Percentiles rank a stretch among this genome's conserved stretches.
phyloP scores from a whole-genome alignment of 2,113 vertebrate genomes.

The Chaetorhynchus papuensis region DNA sequence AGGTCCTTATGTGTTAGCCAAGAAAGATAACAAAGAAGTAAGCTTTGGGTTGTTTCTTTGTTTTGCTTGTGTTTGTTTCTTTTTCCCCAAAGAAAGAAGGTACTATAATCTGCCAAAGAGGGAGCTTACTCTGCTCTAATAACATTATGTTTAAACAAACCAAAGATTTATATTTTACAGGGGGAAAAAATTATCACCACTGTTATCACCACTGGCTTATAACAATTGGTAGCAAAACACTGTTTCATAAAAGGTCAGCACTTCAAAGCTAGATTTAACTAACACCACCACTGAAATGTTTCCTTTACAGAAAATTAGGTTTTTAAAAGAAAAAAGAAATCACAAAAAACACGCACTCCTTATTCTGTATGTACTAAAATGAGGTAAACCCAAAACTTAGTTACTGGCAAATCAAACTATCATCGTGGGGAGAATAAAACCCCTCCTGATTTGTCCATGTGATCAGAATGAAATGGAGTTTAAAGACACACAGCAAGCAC shows the following conservation, averaged over 20 bases:
- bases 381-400: not conserved
- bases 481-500: not conserved
- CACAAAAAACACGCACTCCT: not conserved
- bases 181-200: not conserved
- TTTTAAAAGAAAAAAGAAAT: not conserved
- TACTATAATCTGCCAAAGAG: not conserved
- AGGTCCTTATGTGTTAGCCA: not conserved
- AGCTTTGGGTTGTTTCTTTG: not conserved
- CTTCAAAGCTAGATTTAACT: conserved; percentile 6
- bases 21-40: not conserved
- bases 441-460: not conserved
- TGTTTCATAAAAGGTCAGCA: conserved; percentile 5
- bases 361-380: not conserved
- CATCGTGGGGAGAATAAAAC: no score
- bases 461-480: not conserved
- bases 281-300: not conserved
- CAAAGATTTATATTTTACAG: not conserved
- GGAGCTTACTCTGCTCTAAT: not conserved
- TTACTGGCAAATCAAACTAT: not conserved
- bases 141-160: not conserved
- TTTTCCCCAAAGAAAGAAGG: not conserved
- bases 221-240: not conserved
- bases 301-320: not conserved
- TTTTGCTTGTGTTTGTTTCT: not conserved
- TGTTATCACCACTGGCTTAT: not conserved